Percentiles rank a stretch among this genome's conserved stretches.
Conservation (phyloP, 2,113 vertebrate genomes). For the Podocnemis expansa region DNA sequence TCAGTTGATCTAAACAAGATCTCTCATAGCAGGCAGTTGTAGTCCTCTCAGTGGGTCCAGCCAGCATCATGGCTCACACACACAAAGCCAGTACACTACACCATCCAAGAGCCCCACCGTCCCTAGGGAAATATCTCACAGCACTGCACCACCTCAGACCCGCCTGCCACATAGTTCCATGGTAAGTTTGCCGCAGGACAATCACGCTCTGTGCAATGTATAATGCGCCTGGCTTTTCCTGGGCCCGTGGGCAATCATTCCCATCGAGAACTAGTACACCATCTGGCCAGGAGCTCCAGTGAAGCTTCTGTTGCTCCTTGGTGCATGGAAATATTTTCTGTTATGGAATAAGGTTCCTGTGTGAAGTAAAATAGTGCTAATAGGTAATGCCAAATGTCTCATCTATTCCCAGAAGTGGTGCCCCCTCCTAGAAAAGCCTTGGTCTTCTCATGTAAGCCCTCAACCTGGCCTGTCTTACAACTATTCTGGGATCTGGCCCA, state of each 20-base stretch:
- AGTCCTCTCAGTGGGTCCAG: neutral
- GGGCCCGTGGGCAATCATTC: neutral
- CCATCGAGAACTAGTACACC: neutral
- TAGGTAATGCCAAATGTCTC: neutral
- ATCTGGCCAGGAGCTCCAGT: neutral
- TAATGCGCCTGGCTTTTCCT: neutral
- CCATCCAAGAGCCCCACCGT: accelerated
- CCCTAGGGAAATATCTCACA: neutral
- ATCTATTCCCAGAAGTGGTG: neutral
- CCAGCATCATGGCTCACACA: neutral
- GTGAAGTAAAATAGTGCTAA: neutral
- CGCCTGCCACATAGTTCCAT: neutral
- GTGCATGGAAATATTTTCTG: neutral
- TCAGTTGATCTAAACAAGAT: neutral
- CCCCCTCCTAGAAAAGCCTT: neutral
- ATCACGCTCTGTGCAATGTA: neutral
- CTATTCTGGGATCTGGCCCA: neutral
- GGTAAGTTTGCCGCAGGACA: neutral
- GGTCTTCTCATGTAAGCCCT: neutral
- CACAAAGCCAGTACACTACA: neutral
- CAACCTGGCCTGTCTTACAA: neutral
- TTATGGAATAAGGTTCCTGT: neutral
- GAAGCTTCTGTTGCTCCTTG: neutral
- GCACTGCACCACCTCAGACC: neutral
- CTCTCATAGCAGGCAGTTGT: neutral